Conservation (phyloP, 2,888 invertebrate genomes). For the Stenurella melanura region DNA sequence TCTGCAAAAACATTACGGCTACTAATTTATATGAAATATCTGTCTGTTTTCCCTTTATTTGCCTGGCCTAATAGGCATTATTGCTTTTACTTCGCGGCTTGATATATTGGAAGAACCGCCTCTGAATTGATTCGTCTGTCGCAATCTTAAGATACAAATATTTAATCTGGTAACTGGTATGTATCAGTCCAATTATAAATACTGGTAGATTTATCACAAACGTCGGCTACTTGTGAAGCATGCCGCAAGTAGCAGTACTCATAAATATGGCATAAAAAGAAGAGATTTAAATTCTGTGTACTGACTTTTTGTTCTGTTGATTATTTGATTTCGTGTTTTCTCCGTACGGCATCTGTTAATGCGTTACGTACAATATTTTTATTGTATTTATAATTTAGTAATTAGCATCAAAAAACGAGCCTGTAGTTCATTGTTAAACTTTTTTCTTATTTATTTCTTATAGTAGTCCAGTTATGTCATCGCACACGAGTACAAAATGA, state of each 20-base stretch:
- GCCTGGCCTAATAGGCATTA: too few relatives aligned
- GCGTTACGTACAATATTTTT: background rate
- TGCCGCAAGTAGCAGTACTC: slow-evolving; percentile 14
- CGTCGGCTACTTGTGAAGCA: slow-evolving; percentile 10
- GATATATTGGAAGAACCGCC: background rate
- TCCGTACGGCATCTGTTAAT: slow-evolving; percentile 2
- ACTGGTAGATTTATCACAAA: slow-evolving; percentile 19
- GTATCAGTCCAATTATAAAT: slow-evolving; percentile 25
- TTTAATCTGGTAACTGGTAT: slow-evolving; percentile 27
- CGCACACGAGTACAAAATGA: too few relatives aligned
- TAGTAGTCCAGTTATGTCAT: too few relatives aligned
- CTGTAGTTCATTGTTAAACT: background rate
- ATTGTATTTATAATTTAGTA: background rate
- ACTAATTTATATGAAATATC: too few relatives aligned
- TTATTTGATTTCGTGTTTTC: slow-evolving; percentile 6
- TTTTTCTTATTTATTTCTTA: background rate
- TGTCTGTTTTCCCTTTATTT: too few relatives aligned
- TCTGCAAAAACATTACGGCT: too few relatives aligned
- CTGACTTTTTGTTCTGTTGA: slow-evolving; percentile 10
- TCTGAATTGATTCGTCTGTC: slow-evolving; percentile 11
- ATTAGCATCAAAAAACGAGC: background rate
- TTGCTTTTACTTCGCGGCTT: too few relatives aligned
- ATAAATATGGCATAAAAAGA: slow-evolving; percentile 15
- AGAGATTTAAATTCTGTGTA: slow-evolving; percentile 9
- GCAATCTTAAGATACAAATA: slow-evolving; percentile 12